These are phyloP conservation scores for Drosophila kikkawai DNA, from an alignment of 1,140 invertebrate species.

Conservation along the genomic window DNA sequence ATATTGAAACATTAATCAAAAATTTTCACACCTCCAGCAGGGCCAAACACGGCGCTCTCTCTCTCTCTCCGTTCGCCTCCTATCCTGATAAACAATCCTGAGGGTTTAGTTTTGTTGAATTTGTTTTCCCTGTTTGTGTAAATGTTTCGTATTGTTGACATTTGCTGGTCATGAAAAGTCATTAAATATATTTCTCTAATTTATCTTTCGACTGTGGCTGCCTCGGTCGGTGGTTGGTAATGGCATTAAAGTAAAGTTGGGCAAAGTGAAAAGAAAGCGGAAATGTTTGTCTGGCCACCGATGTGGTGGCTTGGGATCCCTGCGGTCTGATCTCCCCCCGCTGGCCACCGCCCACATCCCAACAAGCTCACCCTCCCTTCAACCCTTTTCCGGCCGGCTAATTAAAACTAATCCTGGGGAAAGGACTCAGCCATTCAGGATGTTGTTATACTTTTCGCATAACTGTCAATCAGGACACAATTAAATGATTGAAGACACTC, in stretches of 20 bases:
- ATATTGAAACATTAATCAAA: constrained; percentile 74
- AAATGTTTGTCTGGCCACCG: constrained; percentile 51
- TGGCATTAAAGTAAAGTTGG: constrained; percentile 66
- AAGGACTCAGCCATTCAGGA: constrained; percentile 36
- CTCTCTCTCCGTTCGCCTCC: constrained; percentile 8
- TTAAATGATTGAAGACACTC: constrained; percentile 83
- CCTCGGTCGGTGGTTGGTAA: constrained; percentile 59
- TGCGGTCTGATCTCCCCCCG: constrained; percentile 31
- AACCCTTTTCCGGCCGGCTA: constrained; percentile 65
- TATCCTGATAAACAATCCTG: constrained; percentile 55
- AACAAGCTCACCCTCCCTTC: neutral
- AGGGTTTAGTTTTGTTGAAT: constrained; percentile 61
- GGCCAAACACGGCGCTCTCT: constrained; percentile 22
- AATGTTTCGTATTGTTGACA: constrained; percentile 79
- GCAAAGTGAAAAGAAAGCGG: constrained; percentile 51
- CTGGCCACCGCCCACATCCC: neutral
- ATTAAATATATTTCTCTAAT: constrained; percentile 84
- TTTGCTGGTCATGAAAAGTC: constrained; percentile 83
- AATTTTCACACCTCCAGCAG: constrained; percentile 76
- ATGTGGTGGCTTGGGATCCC: constrained; percentile 23
- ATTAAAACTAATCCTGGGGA: constrained; percentile 78
- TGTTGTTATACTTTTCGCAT: constrained; percentile 74
- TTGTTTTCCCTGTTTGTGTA: constrained; percentile 52
- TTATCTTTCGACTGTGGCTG: constrained; percentile 75
- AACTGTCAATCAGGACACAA: constrained; percentile 78